These are phyloP conservation scores for Pipistrellus pipistrellus DNA, from an alignment of 2,797 vertebrate species.

Conservation along the genomic window DNA sequence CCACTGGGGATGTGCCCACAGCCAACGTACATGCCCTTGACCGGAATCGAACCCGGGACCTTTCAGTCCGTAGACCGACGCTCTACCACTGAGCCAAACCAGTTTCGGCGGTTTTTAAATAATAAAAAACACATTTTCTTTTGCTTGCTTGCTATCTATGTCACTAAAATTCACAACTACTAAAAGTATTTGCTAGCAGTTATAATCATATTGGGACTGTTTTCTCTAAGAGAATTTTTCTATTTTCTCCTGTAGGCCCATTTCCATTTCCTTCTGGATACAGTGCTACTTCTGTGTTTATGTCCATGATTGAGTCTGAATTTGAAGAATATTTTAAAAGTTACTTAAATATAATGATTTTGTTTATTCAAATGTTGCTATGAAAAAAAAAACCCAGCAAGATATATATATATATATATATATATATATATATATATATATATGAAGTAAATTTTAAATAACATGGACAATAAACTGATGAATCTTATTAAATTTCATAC, in stretches of 20 bases:
- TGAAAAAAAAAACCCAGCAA: slow-evolving; percentile 19
- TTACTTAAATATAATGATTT: slow-evolving; percentile 44
- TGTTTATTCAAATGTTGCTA: neutral
- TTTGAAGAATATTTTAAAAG: neutral
- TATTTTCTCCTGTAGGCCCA: neutral
- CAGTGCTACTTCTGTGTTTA: neutral
- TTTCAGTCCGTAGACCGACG: too few relatives aligned
- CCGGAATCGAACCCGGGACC: too few relatives aligned
- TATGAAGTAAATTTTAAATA: slow-evolving; percentile 17
- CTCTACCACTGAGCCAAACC: too few relatives aligned
- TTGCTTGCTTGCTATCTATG: neutral
- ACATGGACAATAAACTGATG: neutral
- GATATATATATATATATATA: neutral
- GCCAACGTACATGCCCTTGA: too few relatives aligned
- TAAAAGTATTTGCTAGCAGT: neutral
- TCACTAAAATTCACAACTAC: neutral
- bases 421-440: neutral
- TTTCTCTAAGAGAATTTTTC: neutral
- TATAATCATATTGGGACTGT: neutral
- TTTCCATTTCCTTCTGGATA: neutral
- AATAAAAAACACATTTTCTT: neutral
- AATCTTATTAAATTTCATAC: slow-evolving; percentile 39
- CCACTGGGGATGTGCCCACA: too few relatives aligned
- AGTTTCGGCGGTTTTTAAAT: neutral
- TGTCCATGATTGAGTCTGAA: neutral